Conservation (phyloP, 2,797 vertebrate genomes). For the Amphiprion clarkii region DNA sequence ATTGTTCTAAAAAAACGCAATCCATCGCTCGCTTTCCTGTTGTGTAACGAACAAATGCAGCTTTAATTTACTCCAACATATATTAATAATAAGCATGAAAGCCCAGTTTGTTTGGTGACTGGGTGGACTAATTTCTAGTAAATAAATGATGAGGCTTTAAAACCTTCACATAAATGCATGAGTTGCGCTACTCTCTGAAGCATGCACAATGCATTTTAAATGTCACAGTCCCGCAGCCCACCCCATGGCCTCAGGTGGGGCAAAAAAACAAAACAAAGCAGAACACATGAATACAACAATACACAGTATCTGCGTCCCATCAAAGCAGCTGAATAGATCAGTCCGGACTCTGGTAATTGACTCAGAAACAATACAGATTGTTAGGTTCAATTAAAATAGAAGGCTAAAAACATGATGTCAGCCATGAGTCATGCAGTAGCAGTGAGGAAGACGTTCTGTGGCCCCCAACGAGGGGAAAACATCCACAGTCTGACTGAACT, state of each 20-base stretch:
- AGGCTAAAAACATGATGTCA: conserved; percentile 34
- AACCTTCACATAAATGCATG: conserved; percentile 59
- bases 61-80: conserved; percentile 10
- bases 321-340: conserved; percentile 26
- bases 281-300: conserved; percentile 3
- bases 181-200: conserved; percentile 52
- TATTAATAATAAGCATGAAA: conserved; percentile 35
- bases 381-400: conserved; percentile 19
- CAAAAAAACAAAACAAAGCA: not conserved
- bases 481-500: conserved; percentile 6
- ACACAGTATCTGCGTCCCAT: conserved; percentile 40
- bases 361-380: not conserved
- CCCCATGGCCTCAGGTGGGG: not conserved
- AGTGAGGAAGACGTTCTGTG: conserved; percentile 13
- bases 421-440: conserved; percentile 28
- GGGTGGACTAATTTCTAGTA: conserved; percentile 49
- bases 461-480: conserved; percentile 18
- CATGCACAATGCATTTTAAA: conserved; percentile 66
- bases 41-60: conserved; percentile 38
- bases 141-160: conserved; percentile 72
- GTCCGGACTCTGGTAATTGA: conserved; percentile 1
- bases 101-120: conserved; percentile 8
- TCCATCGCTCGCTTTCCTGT: conserved; percentile 17
- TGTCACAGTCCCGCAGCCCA: conserved; percentile 62
- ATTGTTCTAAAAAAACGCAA: conserved; percentile 30